phyloP scores from a whole-genome alignment of 2,113 vertebrate genomes.

The Electrona antarctica region DNA sequence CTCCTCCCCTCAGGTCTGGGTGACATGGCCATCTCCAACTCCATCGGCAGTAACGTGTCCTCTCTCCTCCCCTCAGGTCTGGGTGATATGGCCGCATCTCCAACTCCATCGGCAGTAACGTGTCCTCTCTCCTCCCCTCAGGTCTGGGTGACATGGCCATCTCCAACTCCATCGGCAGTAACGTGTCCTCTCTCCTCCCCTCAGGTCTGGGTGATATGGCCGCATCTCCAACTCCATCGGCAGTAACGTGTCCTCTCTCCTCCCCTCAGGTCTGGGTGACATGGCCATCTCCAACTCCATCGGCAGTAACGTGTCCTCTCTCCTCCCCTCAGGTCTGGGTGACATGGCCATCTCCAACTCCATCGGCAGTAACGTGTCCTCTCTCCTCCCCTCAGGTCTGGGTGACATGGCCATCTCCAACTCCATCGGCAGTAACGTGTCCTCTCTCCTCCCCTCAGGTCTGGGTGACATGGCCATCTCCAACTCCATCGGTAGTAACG shows the following conservation, averaged over 20 bases:
- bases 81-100: constrained; percentile 97
- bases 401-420: constrained; percentile 73
- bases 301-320: constrained; percentile 94
- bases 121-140: too few species aligned
- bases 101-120: constrained; percentile 95
- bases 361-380: too few species aligned
- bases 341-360: constrained; percentile 57
- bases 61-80: constrained; percentile 78
- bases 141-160: constrained; percentile 84
- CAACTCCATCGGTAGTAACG: too few species aligned
- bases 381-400: constrained; percentile 83
- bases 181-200: not conserved
- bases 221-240: too few species aligned
- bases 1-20: constrained; percentile 87
- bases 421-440: not conserved
- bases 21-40: constrained; percentile 57
- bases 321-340: constrained; percentile 85
- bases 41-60: too few species aligned
- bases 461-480: constrained; percentile 79
- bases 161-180: too few species aligned
- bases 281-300: constrained; percentile 98
- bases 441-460: constrained; percentile 72
- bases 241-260: too few species aligned
- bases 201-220: constrained; percentile 87
- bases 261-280: constrained; percentile 88